Conservation (phyloP, 1,140 invertebrate genomes). For the Drosophila nannoptera region DNA sequence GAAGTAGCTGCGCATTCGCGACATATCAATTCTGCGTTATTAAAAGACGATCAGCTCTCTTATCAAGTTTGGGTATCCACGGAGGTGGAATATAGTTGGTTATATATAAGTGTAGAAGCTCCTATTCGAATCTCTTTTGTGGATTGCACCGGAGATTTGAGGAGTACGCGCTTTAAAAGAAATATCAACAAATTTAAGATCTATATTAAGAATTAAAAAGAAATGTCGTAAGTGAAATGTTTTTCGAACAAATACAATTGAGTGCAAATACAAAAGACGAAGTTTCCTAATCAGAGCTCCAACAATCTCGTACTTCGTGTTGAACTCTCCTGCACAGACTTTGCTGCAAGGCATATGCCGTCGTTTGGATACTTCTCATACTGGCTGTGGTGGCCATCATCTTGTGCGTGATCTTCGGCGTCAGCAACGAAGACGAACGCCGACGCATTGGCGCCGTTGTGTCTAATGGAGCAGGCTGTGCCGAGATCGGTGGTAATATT, state of each 20-base stretch:
- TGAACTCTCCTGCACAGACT: background rate
- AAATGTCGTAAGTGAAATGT: conserved; percentile 54
- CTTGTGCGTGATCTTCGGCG: conserved; percentile 60
- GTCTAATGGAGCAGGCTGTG: conserved; percentile 88
- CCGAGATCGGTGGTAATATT: conserved; percentile 85
- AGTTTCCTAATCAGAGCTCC: too few relatives aligned
- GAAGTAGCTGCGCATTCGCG: too few relatives aligned
- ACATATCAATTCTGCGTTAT: too few relatives aligned
- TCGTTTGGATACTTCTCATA: conserved; percentile 58
- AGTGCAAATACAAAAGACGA: too few relatives aligned
- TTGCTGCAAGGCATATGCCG: conserved; percentile 56
- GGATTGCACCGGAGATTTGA: too few relatives aligned
- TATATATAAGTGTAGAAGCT: too few relatives aligned
- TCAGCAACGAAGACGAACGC: conserved; percentile 30
- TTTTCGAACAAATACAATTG: too few relatives aligned
- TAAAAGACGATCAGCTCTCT: too few relatives aligned
- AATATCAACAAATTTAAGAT: conserved; percentile 15
- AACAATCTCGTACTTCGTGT: background rate
- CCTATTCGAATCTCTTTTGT: too few relatives aligned
- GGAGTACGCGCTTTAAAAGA: too few relatives aligned
- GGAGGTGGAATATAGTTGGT: too few relatives aligned
- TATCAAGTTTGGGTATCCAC: too few relatives aligned
- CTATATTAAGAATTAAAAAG: conserved; percentile 1
- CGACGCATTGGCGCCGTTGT: conserved; percentile 84
- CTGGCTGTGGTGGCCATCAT: conserved; percentile 51